These are phyloP conservation scores for Allacma fusca DNA, from an alignment of 2,888 invertebrate genomes.

Conservation along the genomic window DNA sequence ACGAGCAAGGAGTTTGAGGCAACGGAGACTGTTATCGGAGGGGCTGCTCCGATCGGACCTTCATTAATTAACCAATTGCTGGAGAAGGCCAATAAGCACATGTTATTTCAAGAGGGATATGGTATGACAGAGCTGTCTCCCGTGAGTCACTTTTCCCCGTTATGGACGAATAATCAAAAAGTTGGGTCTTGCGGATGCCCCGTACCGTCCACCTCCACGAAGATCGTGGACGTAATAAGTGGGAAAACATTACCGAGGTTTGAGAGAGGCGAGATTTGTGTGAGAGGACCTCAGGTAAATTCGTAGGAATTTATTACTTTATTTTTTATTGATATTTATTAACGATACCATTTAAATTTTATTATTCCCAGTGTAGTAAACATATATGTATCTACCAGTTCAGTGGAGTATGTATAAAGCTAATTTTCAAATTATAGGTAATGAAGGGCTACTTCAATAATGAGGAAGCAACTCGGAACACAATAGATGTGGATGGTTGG, in stretches of 20 bases:
- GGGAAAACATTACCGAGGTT: constrained; percentile 71
- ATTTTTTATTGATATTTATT: neutral
- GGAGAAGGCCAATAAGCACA: constrained; percentile 63
- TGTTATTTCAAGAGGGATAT: constrained; percentile 64
- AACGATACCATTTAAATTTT: neutral
- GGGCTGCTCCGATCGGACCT: constrained; percentile 71
- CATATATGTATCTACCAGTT: no score
- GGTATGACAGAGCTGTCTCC: constrained; percentile 75
- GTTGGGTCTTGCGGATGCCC: constrained; percentile 45
- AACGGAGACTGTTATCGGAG: constrained; percentile 71
- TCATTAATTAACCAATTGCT: constrained; percentile 70
- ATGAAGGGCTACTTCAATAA: constrained; percentile 83
- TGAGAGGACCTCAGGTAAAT: constrained; percentile 66
- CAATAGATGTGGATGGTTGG: constrained; percentile 81
- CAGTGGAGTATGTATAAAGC: no score
- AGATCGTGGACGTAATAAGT: constrained; percentile 70
- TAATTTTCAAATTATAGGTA: constrained; percentile 68
- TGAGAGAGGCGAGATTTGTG: constrained; percentile 75
- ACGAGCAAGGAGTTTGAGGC: constrained; percentile 73
- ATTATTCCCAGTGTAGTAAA: no score
- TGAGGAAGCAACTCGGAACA: constrained; percentile 75
- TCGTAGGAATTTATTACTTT: neutral
- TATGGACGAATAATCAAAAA: constrained; percentile 50
- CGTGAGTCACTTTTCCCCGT: constrained; percentile 45
- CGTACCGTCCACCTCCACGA: constrained; percentile 69